Conservation (phyloP, 2,113 vertebrate species). For the Neotragus pygmaeus region DNA sequence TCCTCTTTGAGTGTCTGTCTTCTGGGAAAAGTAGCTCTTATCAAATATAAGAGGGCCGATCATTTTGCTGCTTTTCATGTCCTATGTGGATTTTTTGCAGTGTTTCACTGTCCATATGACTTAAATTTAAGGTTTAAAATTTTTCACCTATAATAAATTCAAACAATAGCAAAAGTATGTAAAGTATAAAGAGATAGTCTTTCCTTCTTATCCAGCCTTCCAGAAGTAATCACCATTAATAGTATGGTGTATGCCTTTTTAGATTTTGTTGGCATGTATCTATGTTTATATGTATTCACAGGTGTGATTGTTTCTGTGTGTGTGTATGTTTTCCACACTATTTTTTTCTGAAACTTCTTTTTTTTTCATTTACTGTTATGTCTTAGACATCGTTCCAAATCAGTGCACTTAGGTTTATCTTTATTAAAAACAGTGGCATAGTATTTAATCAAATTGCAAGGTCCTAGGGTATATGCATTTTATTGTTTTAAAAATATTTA, state of each 20-base stretch:
- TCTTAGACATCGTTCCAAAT: not conserved
- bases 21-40: not conserved
- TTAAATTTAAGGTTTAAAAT: not conserved
- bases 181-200: not conserved
- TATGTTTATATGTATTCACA: not conserved
- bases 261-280: not conserved
- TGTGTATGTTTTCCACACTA: not conserved
- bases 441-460: not conserved
- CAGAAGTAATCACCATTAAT: not conserved
- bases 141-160: not conserved
- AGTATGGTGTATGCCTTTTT: not conserved
- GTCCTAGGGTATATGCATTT: not conserved
- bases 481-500: no score
- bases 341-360: constrained; percentile 6
- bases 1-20: not conserved
- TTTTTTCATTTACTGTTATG: not conserved
- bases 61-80: not conserved
- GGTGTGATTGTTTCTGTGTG: not conserved
- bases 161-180: not conserved
- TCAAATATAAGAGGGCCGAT: not conserved
- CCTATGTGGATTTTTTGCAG: not conserved
- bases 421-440: not conserved
- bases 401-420: not conserved
- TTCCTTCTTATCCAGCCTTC: not conserved
- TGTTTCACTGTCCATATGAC: not conserved